Conservation (phyloP, 2,113 vertebrate genomes). For the Percina caprodes region DNA sequence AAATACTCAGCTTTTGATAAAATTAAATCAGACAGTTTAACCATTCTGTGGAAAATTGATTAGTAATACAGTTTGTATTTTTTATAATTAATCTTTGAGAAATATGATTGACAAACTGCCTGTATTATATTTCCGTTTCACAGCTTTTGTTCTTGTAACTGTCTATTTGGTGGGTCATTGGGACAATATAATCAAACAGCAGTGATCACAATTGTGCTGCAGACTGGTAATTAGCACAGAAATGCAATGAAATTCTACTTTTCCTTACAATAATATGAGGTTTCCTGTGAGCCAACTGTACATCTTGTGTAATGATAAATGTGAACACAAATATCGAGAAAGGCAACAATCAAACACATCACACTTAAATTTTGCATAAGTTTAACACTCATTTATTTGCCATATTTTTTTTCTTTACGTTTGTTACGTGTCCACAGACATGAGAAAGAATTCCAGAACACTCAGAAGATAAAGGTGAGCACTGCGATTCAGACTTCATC, state of each 20-base stretch:
- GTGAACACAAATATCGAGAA: not conserved
- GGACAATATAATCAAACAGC: not conserved
- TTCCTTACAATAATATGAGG: not conserved
- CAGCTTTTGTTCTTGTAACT: not conserved
- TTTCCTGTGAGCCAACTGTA: not conserved
- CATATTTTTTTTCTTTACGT: constrained; percentile 76
- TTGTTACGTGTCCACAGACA: constrained; percentile 87
- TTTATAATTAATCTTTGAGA: too few relatives aligned
- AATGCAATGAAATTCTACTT: not conserved
- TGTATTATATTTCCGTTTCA: not conserved
- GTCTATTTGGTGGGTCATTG: not conserved
- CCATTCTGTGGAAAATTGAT: not conserved
- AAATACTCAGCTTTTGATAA: not conserved
- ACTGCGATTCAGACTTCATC: constrained; percentile 80
- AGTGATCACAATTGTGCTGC: not conserved
- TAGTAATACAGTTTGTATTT: not conserved
- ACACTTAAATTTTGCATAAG: constrained; percentile 71
- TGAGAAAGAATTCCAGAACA: constrained; percentile 84
- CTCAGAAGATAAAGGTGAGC: constrained; percentile 82
- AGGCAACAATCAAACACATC: constrained; percentile 32
- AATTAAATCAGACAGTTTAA: not conserved
- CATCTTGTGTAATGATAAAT: not conserved
- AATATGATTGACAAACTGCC: not conserved
- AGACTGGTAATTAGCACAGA: not conserved
- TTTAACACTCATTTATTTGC: constrained; percentile 89